Conservation (phyloP, 2,113 vertebrate genomes). For the Anguilla japonica region DNA sequence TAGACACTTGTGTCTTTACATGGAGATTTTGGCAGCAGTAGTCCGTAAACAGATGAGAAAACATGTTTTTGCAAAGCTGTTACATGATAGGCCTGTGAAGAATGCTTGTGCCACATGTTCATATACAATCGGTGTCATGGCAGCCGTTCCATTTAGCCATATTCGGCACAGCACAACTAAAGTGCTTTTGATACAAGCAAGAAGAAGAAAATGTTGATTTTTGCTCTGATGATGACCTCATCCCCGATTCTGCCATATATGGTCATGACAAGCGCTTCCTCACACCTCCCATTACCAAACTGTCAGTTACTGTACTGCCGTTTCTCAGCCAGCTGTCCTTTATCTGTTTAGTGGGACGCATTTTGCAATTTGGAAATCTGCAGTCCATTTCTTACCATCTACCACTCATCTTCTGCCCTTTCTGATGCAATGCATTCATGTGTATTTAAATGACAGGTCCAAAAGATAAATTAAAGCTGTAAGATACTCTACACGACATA, state of each 20-base stretch:
- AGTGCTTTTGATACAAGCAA: not conserved
- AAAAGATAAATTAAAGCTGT: too few relatives aligned
- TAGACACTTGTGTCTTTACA: not conserved
- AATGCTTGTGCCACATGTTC: not conserved
- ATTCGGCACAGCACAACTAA: not conserved
- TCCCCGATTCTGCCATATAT: not conserved
- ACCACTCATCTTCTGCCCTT: not conserved
- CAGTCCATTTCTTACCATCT: not conserved
- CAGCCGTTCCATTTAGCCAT: not conserved
- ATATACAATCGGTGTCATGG: not conserved
- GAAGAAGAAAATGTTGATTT: not conserved
- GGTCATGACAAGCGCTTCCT: not conserved
- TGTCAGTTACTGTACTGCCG: too few relatives aligned
- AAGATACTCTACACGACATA: too few relatives aligned
- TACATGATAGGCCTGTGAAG: not conserved
- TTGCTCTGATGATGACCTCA: too few relatives aligned
- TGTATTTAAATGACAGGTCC: not conserved
- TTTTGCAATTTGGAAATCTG: not conserved
- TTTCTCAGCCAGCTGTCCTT: not conserved
- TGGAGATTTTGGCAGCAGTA: not conserved
- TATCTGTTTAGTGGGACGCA: not conserved
- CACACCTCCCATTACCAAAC: not conserved
- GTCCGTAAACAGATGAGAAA: not conserved
- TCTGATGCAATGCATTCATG: not conserved
- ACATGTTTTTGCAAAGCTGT: not conserved